Conservation (phyloP, 2,888 invertebrate species). For the Aphelenchoides bicaudatus region DNA sequence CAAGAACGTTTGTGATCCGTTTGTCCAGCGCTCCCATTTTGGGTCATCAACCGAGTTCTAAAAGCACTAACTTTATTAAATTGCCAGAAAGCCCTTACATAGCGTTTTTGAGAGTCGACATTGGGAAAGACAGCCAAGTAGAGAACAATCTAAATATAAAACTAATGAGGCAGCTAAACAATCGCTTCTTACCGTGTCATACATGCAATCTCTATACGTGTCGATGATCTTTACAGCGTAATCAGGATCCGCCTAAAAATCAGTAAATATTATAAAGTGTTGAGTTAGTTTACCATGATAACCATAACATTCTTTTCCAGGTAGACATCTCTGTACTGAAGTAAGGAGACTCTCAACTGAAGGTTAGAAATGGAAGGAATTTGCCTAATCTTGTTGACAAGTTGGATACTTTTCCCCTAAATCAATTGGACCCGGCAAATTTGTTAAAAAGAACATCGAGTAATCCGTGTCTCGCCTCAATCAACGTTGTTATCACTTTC, state of each 20-base stretch:
- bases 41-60: conserved; percentile 41
- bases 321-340: conserved; percentile 58
- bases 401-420: conserved; percentile 53
- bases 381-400: conserved; percentile 58
- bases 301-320: conserved; percentile 53
- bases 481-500: conserved; percentile 48
- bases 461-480: conserved; percentile 52
- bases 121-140: conserved; percentile 39
- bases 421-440: conserved; percentile 54
- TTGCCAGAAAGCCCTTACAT: conserved; percentile 14
- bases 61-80: conserved; percentile 15
- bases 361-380: conserved; percentile 57
- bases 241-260: conserved; percentile 44
- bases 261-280: conserved; percentile 1
- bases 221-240: conserved; percentile 51
- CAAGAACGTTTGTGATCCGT: conserved; percentile 48
- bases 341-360: conserved; percentile 53
- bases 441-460: conserved; percentile 59
- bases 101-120: conserved; percentile 47
- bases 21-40: conserved; percentile 58
- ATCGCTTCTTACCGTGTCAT: no score
- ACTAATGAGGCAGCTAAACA: no score
- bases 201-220: conserved; percentile 57
- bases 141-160: no score
- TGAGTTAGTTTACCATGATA: conserved; percentile 38